Base-by-base conservation (phyloP, 1,140 invertebrate species). In the Thalassaphorura encarpata region DNA sequence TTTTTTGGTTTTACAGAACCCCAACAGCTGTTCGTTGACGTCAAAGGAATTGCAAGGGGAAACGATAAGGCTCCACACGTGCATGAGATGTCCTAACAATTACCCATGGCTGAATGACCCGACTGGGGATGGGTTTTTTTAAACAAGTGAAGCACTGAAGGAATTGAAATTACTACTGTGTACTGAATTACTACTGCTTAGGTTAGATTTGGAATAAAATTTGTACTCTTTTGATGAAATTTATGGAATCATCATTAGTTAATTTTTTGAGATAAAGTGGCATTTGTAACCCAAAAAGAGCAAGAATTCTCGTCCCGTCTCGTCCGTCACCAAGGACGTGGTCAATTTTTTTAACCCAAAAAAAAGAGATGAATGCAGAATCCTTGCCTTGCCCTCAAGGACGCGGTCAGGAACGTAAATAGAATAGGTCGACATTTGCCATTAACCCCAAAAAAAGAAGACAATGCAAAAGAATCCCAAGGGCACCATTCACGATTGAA, bases 81-180 rank as follows among this genome's bases (percentile, higher is more conserved):
- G 91, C 71, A 81, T 91, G 42, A 79, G 89, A 66, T 95, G 91
- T 43, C 39, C 60, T 60, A 87, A 86, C 71, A 92, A 92, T 69
- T 95, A 93, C 73, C 91, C 91, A 57, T 93, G 89, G 89, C 71
- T 92, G 58, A 90, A 89, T 68, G 90, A 95, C 73, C 88, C 88
- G 21, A 89, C 87, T 66, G 89, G 89, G 67, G 87, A 91, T 71
- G 88, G 87, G 69, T 87, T 87, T 78, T 87, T 85, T 76, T 89
- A 83, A 80, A 75, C 18, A 23, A 27, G 21, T 28, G 31, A 5
- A 51, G 18, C 13, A 13, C 8, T n/a, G 8, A 36, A 36, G 33
- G n/a, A 36, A 36, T 36, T 8, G 33, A 36, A 36, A 36, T 36
- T 36, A 36, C n/a, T 36, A 11, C 8, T 8, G 8, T 11, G n/a